These are phyloP conservation scores for Rhagonycha lutea DNA, from an alignment of 2,888 invertebrate species.

Conservation along the genomic window DNA sequence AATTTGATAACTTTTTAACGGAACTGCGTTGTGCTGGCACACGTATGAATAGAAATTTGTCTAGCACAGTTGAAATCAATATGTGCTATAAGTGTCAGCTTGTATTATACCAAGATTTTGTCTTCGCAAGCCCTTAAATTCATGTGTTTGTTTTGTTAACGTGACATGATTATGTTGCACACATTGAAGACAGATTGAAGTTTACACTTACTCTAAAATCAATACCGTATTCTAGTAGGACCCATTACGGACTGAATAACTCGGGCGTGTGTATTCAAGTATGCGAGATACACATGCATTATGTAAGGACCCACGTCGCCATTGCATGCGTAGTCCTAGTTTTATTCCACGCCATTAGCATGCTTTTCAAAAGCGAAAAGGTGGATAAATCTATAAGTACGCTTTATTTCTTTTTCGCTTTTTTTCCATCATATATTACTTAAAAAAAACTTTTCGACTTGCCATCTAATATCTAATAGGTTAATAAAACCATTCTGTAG, in stretches of 20 bases:
- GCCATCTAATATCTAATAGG: not conserved
- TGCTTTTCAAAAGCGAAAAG: conserved; percentile 21
- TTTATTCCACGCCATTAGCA: conserved; percentile 21
- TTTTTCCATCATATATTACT: not conserved
- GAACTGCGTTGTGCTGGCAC: not conserved
- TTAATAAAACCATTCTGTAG: not conserved
- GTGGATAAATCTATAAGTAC: conserved; percentile 17
- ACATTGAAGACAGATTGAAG: conserved; percentile 5
- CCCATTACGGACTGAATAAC: conserved; percentile 14
- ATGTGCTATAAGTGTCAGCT: not conserved
- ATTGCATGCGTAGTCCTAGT: conserved; percentile 18
- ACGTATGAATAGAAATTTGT: no score
- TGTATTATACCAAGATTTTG: not conserved
- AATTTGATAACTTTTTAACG: not conserved
- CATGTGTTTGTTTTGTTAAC: conserved; percentile 9
- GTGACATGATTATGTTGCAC: conserved; percentile 11
- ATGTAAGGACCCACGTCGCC: conserved; percentile 11
- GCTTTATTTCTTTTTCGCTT: not conserved
- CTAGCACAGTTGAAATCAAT: not conserved
- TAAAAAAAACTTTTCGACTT: not conserved
- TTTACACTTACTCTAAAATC: conserved; percentile 15
- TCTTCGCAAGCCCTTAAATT: conserved; percentile 1
- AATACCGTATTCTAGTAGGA: conserved; percentile 9
- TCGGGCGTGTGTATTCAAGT: conserved; percentile 18
- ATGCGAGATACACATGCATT: conserved; percentile 20